Conservation (phyloP, 2,888 invertebrate species). For the Archips crataeganus region DNA sequence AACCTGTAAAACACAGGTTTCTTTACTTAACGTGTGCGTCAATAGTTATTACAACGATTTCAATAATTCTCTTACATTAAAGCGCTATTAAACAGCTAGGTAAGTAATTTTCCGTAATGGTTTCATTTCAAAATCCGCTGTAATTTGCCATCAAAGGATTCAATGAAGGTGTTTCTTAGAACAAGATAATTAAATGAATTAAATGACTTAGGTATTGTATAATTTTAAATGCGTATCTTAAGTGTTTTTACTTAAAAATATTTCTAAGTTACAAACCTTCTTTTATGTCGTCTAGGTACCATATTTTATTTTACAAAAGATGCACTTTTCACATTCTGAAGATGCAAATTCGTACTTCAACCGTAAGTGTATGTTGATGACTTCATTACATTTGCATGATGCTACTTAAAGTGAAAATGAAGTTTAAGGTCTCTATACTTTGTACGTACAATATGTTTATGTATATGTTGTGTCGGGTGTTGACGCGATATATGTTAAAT, state of each 20-base stretch:
- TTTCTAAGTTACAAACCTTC: too few species aligned
- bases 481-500: constrained; percentile 44
- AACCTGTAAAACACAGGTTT: not conserved
- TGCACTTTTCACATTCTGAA: constrained; percentile 5
- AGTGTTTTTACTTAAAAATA: too few species aligned
- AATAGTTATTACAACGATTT: constrained; percentile 29
- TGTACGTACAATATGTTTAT: not conserved
- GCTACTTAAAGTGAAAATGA: constrained; percentile 8
- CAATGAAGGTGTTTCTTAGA: not conserved
- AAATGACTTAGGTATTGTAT: not conserved
- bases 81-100: constrained; percentile 15
- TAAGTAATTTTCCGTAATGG: constrained; percentile 30
- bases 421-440: not conserved
- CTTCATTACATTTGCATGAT: constrained; percentile 5
- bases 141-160: not conserved
- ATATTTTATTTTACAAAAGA: not conserved
- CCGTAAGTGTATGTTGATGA: constrained; percentile 7
- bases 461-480: constrained; percentile 12
- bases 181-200: not conserved
- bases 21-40: constrained; percentile 22
- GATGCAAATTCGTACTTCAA: constrained; percentile 9
- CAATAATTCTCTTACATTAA: constrained; percentile 27
- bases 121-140: not conserved
- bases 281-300: not conserved
- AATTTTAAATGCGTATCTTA: not conserved